Base-by-base conservation (phyloP, 1,140 invertebrate genomes). In the Aleiodes sp. region DNA sequence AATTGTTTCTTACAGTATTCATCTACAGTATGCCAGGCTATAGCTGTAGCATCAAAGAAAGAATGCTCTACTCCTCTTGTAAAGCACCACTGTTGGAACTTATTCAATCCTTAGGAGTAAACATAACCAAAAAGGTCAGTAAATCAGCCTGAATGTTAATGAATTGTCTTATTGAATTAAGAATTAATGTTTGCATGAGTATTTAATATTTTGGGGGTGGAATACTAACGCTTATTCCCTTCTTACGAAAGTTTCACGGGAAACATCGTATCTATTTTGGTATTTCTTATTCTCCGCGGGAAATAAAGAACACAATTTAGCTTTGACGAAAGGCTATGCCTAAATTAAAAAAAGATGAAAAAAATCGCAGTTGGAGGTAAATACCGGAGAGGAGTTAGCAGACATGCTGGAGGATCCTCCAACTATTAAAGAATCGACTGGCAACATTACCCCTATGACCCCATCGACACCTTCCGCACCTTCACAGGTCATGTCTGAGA, bases 21-120 rank as follows among this genome's bases (percentile, higher is more conserved):
- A 95, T 99, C 76, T 99, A 99, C 86, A 97, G 96, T 9, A 98
- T 98, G 95, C 97, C 97, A 19, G 96, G 96, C 7, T 98, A 97
- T 82, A 93, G 88, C 56, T 97, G 95, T 79, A 92, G 94, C 69
- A 95, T 99, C 70, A 98, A 97, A 84, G 96, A 99, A 84, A 89
- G 97, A 76, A 99, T 99, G 97, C 88, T 99, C 76, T 99, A 99
- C 86, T 98, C 97, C 1, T 98, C 96, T 75, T 98, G 96, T 82
- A 98, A 98, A 87, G 92, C 90, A 72, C 93, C 95, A 16, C 89
- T 99, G 52, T 87, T 96, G 21, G 91, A 94, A 71, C 89, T 91
- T 28, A 92, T 98, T 72, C 90, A 95, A 75, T 91, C 90, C 24
- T 83, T 95, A 67, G 92, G 92, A 35, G 87, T 98, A 64, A 90